Evolutionary conservation across 1,140 invertebrate species (phyloP).

Genomic region (Bathynomus jamesi): DNA sequence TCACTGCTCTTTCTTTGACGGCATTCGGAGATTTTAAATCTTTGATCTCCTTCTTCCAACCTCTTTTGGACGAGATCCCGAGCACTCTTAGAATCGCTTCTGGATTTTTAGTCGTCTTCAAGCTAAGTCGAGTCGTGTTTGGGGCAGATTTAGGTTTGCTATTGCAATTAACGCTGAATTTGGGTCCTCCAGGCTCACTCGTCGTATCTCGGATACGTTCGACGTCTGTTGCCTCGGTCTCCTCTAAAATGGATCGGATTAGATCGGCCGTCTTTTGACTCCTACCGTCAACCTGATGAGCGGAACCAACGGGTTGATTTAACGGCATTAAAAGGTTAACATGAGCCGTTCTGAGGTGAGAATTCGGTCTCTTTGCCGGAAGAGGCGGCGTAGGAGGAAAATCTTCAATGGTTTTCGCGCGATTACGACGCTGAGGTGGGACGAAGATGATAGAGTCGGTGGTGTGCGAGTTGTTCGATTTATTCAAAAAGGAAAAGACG

Average conservation of each 20-base stretch:
- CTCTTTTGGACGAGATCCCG: slow-evolving; percentile 12
- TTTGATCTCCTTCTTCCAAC: slow-evolving; percentile 13
- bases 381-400: slow-evolving; percentile 8
- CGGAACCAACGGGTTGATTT: slow-evolving; percentile 33
- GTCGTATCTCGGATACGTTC: slow-evolving; percentile 23
- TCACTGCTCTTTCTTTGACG: slow-evolving; percentile 29
- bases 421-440: slow-evolving; percentile 32
- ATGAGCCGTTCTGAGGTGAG: slow-evolving; percentile 30
- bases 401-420: slow-evolving; percentile 20
- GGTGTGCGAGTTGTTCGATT: slow-evolving; percentile 6
- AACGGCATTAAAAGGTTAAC: slow-evolving; percentile 34
- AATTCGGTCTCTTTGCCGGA: slow-evolving; percentile 1
- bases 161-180: slow-evolving; percentile 20
- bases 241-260: slow-evolving; percentile 29
- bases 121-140: slow-evolving; percentile 22
- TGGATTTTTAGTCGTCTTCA: slow-evolving; percentile 26
- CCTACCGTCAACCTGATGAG: slow-evolving; percentile 19
- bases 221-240: slow-evolving; percentile 15
- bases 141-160: slow-evolving; percentile 34
- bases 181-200: slow-evolving; percentile 31
- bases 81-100: slow-evolving; percentile 24
- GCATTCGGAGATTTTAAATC: slow-evolving; percentile 8
- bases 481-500: slow-evolving; percentile 3
- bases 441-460: slow-evolving; percentile 28
- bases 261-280: slow-evolving; percentile 28